Percentiles rank a stretch among this genome's conserved stretches.
Evolutionary conservation across 2,888 invertebrate genomes (phyloP).

Genomic region (Trichopria drosophilae): DNA sequence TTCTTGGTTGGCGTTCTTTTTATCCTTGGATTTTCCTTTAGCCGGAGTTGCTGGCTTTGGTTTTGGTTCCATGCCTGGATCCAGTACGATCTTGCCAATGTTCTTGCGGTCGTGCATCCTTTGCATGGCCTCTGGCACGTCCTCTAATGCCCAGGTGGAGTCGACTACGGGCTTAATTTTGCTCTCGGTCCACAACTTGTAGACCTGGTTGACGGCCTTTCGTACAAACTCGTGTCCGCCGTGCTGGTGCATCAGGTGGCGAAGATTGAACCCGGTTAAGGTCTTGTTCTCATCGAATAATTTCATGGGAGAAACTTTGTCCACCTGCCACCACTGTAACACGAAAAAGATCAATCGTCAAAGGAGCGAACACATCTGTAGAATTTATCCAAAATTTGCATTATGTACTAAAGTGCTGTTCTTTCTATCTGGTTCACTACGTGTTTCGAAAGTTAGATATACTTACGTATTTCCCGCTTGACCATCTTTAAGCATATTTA

Average conservation of each 20-base stretch:
- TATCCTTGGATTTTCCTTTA: slow-evolving; percentile 73
- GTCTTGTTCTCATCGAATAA: slow-evolving; percentile 87
- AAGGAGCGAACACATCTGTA: not conserved
- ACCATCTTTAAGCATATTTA: too few species aligned
- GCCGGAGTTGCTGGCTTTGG: slow-evolving; percentile 79
- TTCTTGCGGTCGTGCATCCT: slow-evolving; percentile 91
- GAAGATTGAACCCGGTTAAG: slow-evolving; percentile 79
- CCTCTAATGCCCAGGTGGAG: slow-evolving; percentile 85
- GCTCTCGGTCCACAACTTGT: slow-evolving; percentile 74
- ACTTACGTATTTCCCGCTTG: too few species aligned
- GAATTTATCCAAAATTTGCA: not conserved
- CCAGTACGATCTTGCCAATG: slow-evolving; percentile 83
- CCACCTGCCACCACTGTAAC: slow-evolving; percentile 87
- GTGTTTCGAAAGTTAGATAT: too few species aligned
- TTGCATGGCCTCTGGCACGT: slow-evolving; percentile 87
- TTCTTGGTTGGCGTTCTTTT: slow-evolving; percentile 72
- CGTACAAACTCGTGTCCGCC: slow-evolving; percentile 73
- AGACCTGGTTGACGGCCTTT: slow-evolving; percentile 72
- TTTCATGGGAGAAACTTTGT: slow-evolving; percentile 86
- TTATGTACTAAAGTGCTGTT: too few species aligned
- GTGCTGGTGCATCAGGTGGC: slow-evolving; percentile 80
- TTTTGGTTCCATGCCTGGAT: slow-evolving; percentile 78
- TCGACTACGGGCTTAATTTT: slow-evolving; percentile 82
- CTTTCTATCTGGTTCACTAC: too few species aligned
- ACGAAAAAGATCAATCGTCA: slow-evolving; percentile 30